Base-by-base conservation (phyloP, 2,888 invertebrate species). In the Eristalinus aeneus region DNA sequence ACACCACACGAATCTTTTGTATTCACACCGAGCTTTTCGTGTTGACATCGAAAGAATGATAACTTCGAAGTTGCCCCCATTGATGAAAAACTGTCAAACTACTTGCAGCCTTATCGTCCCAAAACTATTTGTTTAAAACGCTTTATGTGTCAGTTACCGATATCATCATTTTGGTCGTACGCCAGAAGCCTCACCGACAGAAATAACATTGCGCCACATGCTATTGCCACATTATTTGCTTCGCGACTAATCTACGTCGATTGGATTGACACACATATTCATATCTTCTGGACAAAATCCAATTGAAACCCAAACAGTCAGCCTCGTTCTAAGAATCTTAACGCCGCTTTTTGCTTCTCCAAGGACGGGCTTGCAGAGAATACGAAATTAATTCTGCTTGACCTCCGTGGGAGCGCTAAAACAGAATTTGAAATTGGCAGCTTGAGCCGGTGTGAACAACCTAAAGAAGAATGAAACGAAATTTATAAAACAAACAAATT, bases 301-400 rank as follows among this genome's bases (percentile, higher is more conserved):
- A 46, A 8, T 16, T 46, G 46, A 4, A n/a, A 46, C n/a, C 16
- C 46, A 11, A 4, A 39, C 2, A 10, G n/a, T n/a, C 39, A 39
- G 5, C n/a, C n/a, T 32, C 23, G 4, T 4, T 22, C 12, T 23
- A 56, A 23, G 23, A 53, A 20, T 53, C 53, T 5, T 4, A 53
- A 46, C 31, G 72, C 10, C 56, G 23, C 27, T 64, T 27, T 54
- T 64, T 54, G 16, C 54, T 36, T 54, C 36, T 10, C n/a, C 73
- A 64, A 73, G 73, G 73, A 54, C 54, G 16, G 20, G 31, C 34
- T 63, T 63, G 61, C 10, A 16, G 1, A 32, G 34, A 63, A 63
- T 63, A 63, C 31, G 34, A 11, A 63, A 63, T 63, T 20, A 63
- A 10, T 34, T 31, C 20, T 63, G 32, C 31, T 34, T 63, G 20